Evolutionary conservation across 2,888 invertebrate species (phyloP).

Genomic region (Scaptomyza tumidula): DNA sequence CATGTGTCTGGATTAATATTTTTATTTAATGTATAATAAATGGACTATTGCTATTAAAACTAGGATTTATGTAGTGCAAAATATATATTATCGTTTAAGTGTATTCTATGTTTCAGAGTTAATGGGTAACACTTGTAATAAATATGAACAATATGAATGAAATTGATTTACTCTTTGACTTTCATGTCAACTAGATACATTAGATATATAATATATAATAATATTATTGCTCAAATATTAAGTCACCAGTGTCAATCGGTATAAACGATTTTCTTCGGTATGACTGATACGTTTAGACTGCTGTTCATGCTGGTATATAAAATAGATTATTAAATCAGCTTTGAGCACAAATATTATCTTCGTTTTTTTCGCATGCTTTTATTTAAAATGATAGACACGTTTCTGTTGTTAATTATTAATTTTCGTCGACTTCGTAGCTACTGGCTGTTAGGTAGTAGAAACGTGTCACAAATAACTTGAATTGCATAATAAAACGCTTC

Average conservation of each 20-base stretch:
- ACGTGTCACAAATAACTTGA: constrained; percentile 68
- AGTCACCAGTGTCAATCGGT: too few species aligned
- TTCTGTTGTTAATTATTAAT: constrained; percentile 79
- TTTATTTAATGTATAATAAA: not conserved
- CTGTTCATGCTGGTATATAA: constrained; percentile 7
- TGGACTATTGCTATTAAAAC: not conserved
- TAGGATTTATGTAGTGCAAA: too few species aligned
- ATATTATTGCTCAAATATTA: too few species aligned
- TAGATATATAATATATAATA: too few species aligned
- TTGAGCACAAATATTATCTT: constrained; percentile 27
- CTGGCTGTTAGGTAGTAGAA: constrained; percentile 30
- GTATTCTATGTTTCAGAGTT: not conserved
- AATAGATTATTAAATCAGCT: constrained; percentile 44
- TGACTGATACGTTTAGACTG: not conserved
- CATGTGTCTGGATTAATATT: not conserved
- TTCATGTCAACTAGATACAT: too few species aligned
- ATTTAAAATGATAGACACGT: constrained; percentile 78
- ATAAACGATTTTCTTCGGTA: too few species aligned
- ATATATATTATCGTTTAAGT: constrained; percentile 1
- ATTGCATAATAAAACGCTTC: constrained; percentile 76
- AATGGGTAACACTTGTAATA: not conserved
- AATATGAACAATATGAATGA: too few species aligned
- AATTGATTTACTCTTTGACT: too few species aligned
- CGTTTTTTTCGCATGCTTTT: constrained; percentile 25
- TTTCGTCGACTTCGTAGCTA: constrained; percentile 51